Evolutionary conservation across 1,140 invertebrate genomes (phyloP), one percentile per base, ranked within the genome.

Genomic region (Hydropsyche tenuis): DNA sequence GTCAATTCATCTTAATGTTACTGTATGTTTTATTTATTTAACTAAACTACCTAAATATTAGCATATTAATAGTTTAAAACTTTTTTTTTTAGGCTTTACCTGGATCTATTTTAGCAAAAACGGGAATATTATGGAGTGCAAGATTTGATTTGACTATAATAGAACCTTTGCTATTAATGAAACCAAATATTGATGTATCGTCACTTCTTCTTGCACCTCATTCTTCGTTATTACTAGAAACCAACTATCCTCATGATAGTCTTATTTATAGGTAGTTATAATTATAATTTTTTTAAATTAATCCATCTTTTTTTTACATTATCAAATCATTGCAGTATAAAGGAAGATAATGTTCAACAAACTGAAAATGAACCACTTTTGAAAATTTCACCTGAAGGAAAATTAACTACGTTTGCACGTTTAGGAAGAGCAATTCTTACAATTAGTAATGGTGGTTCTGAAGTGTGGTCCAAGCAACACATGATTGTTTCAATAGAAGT

Each of bases 1-100:
- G 6, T 73, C 48, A 27, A 22, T 77, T 11, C 71, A 71, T 53
- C 71, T 77, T 27, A 73, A 75, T 30, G 76, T 77, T 14, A 73
- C 73, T 9, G 76, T 77, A 66, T 48, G 30, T 45, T 25, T 72
- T 30, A n/a, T 56, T 56, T 56, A 18, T 22, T 65, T 18, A 56
- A 22, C 16, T 37, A 43, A 11, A 1, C 25, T 6, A 45, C 60
- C 7, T 64, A 18, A 64, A 7, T 30, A 16, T 62, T 62, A 23
- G 3, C 3, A 51, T 5, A n/a, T 4, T 4, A 16, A 51, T 5
- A 14, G 14, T 56, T 60, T 65, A 20, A n/a, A 68, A 48, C 9
- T 68, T 48, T 25, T 23, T 68, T 48, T 25, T 70, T 30, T 62
- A 77, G 75, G 51, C 73, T 12, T 45, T 45, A 2, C 48, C 53